phyloP scores from a whole-genome alignment of 2,888 invertebrate species.

The Coronaproctus castanopsis region DNA sequence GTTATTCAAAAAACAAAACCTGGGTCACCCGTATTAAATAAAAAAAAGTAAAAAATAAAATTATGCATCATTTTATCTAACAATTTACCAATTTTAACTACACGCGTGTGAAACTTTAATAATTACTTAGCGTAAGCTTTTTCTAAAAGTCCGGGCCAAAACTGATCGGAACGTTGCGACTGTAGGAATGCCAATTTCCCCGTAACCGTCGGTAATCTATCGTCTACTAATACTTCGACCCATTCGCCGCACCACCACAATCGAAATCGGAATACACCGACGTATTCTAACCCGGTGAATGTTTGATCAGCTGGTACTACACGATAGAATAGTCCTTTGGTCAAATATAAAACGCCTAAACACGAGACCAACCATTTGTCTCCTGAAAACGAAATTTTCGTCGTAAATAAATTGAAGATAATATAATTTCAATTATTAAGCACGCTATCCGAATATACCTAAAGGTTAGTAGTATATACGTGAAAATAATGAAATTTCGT shows the following conservation, averaged over 20 bases:
- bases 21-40: no score
- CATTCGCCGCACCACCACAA: constrained; percentile 89
- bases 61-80: no score
- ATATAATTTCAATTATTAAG: background rate
- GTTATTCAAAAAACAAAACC: no score
- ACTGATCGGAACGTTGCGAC: constrained; percentile 54
- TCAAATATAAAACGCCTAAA: constrained; percentile 59
- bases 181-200: constrained; percentile 71
- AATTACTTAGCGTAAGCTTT: constrained; percentile 80
- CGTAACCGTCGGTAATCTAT: constrained; percentile 69
- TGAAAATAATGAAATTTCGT: background rate
- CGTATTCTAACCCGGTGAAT: constrained; percentile 37
- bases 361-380: constrained; percentile 82
- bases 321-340: constrained; percentile 71
- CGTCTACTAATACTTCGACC: constrained; percentile 76
- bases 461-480: no score
- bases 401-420: background rate
- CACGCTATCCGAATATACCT: no score
- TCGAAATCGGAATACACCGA: constrained; percentile 70
- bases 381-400: constrained; percentile 34
- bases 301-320: constrained; percentile 81
- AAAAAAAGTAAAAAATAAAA: no score
- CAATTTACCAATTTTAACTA: no score
- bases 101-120: no score
- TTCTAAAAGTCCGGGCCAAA: constrained; percentile 75